Evolutionary conservation across 2,113 vertebrate genomes (phyloP).

Genomic region (Enhydra lutris): DNA sequence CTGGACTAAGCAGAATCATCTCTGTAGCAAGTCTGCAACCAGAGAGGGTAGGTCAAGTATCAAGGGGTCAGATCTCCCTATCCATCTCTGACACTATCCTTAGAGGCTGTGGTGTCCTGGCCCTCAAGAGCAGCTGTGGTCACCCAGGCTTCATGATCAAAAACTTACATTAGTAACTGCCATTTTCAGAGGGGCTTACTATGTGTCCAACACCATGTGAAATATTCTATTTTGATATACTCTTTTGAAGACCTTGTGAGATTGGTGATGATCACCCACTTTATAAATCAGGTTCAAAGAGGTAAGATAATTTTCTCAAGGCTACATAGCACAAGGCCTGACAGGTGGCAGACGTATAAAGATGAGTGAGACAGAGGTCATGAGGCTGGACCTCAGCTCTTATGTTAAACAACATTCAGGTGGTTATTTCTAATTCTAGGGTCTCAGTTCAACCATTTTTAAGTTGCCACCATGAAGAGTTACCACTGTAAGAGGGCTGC

Average conservation of each 20-base stretch:
- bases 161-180: neutral
- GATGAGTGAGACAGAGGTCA: neutral
- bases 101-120: neutral
- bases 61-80: neutral
- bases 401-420: neutral
- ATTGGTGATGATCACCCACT: neutral
- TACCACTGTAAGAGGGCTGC: neutral
- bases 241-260: neutral
- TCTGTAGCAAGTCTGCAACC: neutral
- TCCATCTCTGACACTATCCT: neutral
- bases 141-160: neutral
- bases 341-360: neutral
- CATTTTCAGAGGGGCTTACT: slow-evolving; percentile 14
- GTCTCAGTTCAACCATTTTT: neutral
- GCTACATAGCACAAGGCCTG: neutral
- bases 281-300: neutral
- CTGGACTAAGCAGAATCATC: slow-evolving; percentile 46
- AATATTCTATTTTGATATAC: neutral
- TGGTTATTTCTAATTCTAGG: neutral
- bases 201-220: neutral
- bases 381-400: neutral
- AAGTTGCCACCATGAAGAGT: neutral
- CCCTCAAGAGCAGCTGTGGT: neutral
- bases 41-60: neutral
- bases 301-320: neutral